Conservation (phyloP, 2,797 vertebrate species). For the Xenopus petersii region DNA sequence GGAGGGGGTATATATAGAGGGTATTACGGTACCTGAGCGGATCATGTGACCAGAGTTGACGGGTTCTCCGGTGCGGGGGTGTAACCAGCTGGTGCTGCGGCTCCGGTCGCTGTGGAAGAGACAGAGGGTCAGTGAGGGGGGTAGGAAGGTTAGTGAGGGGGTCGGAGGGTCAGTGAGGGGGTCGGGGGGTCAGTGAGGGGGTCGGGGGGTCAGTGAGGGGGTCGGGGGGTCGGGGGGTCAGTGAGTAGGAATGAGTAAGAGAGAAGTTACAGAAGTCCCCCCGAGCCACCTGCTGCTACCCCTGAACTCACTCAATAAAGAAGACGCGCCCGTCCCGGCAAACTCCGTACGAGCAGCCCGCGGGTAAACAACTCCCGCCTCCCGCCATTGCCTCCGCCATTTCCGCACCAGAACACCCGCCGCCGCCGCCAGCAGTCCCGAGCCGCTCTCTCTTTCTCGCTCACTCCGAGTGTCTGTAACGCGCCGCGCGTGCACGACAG, state of each 20-base stretch:
- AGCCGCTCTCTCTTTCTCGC: too few species aligned
- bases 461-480: too few species aligned
- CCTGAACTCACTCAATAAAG: slow-evolving; percentile 71
- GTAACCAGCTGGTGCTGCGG: slow-evolving; percentile 87
- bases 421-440: background rate
- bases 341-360: slow-evolving; percentile 93
- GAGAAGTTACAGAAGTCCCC: background rate
- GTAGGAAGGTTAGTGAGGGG: too few species aligned
- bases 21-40: slow-evolving; percentile 78
- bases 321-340: slow-evolving; percentile 91
- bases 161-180: too few species aligned
- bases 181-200: too few species aligned
- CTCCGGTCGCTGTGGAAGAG: slow-evolving; percentile 75
- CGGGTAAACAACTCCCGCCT: slow-evolving; percentile 85
- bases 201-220: too few species aligned
- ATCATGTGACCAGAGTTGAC: slow-evolving; percentile 98
- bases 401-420: slow-evolving; percentile 13
- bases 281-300: background rate
- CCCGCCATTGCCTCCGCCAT: slow-evolving; percentile 84
- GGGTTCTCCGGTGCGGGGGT: slow-evolving; percentile 89
- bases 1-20: too few species aligned
- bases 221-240: too few species aligned
- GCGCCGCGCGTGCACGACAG: background rate
- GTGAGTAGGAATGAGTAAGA: too few species aligned
- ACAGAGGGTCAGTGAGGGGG: slow-evolving; percentile 5